A percentile compares a stretch with the other conserved stretches of the same genome.
Conservation (phyloP, 1,140 invertebrate species). For the Euura lappo region DNA sequence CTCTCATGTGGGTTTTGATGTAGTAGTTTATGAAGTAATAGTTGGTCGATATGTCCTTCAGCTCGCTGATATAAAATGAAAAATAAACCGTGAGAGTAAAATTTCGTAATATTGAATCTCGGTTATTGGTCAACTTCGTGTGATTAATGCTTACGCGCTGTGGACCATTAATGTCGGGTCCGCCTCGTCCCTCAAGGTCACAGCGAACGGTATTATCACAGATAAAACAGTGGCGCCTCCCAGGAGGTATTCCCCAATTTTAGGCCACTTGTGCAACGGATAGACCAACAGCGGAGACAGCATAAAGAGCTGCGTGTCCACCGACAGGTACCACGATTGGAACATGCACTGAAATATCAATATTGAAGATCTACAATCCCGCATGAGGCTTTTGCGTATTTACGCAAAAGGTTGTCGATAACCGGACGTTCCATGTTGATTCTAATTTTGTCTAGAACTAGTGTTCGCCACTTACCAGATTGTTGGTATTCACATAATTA, state of each 20-base stretch:
- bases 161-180: slow-evolving; percentile 72
- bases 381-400: no score
- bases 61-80: slow-evolving; percentile 58
- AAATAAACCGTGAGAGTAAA: not conserved
- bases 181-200: slow-evolving; percentile 65
- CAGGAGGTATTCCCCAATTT: slow-evolving; percentile 65
- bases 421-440: no score
- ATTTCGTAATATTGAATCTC: not conserved
- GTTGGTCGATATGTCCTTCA: slow-evolving; percentile 66
- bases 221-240: slow-evolving; percentile 61
- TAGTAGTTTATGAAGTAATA: slow-evolving; percentile 69
- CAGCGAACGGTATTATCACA: slow-evolving; percentile 65
- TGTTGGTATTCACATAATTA: slow-evolving; percentile 76
- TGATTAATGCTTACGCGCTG: slow-evolving; percentile 64
- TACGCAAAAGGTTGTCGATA: no score
- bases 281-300: slow-evolving; percentile 79
- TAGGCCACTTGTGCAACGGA: slow-evolving; percentile 70
- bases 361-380: no score
- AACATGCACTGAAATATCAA: slow-evolving; percentile 78
- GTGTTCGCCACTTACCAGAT: slow-evolving; percentile 61
- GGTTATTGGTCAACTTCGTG: slow-evolving; percentile 2
- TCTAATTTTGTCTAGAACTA: no score
- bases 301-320: slow-evolving; percentile 86
- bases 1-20: slow-evolving; percentile 75
- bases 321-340: slow-evolving; percentile 89